Evolutionary conservation across 2,888 invertebrate genomes (phyloP).

Genomic region (Leptodirus hochenwartii): DNA sequence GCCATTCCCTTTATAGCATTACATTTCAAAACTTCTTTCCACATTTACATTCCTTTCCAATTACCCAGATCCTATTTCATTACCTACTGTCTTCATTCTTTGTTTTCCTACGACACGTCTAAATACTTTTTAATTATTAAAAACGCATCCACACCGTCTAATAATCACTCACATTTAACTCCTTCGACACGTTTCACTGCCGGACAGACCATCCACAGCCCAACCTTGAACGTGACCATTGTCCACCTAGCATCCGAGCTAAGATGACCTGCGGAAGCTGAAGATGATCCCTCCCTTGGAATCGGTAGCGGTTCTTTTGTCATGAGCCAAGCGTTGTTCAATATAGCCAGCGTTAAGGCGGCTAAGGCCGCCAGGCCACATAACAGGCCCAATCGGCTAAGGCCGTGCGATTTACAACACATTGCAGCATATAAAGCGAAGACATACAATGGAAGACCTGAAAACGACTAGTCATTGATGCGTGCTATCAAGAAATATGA

Average conservation of each 20-base stretch:
- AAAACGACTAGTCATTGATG: no score
- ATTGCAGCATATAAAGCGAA: slow-evolving; percentile 15
- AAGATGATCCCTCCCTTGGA: slow-evolving; percentile 19
- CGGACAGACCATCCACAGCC: slow-evolving; percentile 32
- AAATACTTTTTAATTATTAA: no score
- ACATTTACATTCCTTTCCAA: no score
- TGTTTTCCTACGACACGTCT: no score
- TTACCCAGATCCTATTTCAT: no score
- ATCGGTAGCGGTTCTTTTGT: slow-evolving; percentile 29
- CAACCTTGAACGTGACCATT: slow-evolving; percentile 30
- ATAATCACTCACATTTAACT: no score
- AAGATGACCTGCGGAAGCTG: background rate
- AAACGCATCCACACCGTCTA: no score
- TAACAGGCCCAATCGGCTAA: slow-evolving; percentile 28
- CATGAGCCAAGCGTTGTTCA: slow-evolving; percentile 31
- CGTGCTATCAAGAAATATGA: no score
- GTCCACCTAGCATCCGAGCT: slow-evolving; percentile 18
- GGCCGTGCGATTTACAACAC: slow-evolving; percentile 24
- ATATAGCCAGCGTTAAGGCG: slow-evolving; percentile 29
- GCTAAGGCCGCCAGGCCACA: slow-evolving; percentile 28
- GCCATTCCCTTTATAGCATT: no score
- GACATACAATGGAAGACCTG: no score
- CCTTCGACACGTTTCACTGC: slow-evolving; percentile 27
- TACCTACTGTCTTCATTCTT: no score
- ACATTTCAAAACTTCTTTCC: no score